Conservation (phyloP, 2,888 invertebrate genomes). For the Caenorhabditis wallacei region DNA sequence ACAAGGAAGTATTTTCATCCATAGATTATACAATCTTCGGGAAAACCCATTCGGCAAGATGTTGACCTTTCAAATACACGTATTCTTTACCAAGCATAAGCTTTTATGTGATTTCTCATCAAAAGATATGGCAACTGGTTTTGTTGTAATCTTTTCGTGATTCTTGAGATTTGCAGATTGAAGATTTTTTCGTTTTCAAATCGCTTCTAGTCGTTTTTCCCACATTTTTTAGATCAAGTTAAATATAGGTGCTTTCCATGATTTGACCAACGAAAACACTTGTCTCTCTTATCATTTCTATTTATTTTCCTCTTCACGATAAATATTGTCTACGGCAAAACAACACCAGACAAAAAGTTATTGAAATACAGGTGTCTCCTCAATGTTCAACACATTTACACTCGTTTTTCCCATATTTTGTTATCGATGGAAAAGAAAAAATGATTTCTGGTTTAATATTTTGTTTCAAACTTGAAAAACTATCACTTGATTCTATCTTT, state of each 20-base stretch:
- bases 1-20: too few relatives aligned
- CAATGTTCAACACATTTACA: neutral
- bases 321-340: conserved; percentile 30
- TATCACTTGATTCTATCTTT: neutral
- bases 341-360: neutral
- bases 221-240: too few relatives aligned
- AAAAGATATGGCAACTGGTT: too few relatives aligned
- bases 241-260: neutral
- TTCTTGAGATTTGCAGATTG: too few relatives aligned
- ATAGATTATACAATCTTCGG: too few relatives aligned
- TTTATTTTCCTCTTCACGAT: conserved; percentile 33
- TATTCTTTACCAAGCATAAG: too few relatives aligned
- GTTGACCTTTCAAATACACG: too few relatives aligned
- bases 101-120: too few relatives aligned
- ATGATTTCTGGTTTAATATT: conserved; percentile 16
- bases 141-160: too few relatives aligned
- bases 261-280: conserved; percentile 28
- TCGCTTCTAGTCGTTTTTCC: too few relatives aligned
- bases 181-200: too few relatives aligned
- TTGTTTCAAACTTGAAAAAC: conserved; percentile 22
- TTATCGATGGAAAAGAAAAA: neutral
- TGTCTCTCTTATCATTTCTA: conserved; percentile 1
- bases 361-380: conserved; percentile 2
- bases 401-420: neutral
- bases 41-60: too few relatives aligned